Conservation (phyloP, 2,113 vertebrate species). For the Butastur rufipennis region DNA sequence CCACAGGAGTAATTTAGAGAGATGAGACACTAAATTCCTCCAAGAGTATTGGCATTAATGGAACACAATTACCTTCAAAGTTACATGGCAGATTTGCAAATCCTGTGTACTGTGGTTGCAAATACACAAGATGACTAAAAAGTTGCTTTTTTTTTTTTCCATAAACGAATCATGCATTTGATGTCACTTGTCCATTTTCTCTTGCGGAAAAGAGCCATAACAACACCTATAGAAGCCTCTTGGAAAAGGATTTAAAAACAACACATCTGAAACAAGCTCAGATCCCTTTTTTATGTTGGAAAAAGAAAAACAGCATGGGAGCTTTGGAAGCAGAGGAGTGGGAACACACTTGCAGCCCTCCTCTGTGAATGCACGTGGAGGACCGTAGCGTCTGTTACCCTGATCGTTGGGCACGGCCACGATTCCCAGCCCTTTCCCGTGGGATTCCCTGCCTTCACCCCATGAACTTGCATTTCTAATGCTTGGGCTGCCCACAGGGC, state of each 20-base stretch:
- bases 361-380: accelerated
- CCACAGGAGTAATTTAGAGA: neutral
- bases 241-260: neutral
- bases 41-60: neutral
- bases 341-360: neutral
- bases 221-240: neutral
- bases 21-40: neutral
- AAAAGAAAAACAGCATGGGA: neutral
- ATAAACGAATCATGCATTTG: neutral
- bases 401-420: accelerated
- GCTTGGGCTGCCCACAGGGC: neutral
- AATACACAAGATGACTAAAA: neutral
- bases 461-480: neutral
- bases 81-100: neutral
- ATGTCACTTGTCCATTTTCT: neutral
- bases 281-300: neutral
- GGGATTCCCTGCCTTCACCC: neutral
- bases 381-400: neutral
- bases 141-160: accelerated
- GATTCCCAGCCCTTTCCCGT: neutral
- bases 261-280: neutral
- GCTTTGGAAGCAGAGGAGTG: neutral
- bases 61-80: neutral
- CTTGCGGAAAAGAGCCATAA: neutral
- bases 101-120: neutral